A percentile compares a stretch with the other conserved stretches of the same genome.
Evolutionary conservation across 1,140 invertebrate species (phyloP).

Genomic region (Argopecten irradians): DNA sequence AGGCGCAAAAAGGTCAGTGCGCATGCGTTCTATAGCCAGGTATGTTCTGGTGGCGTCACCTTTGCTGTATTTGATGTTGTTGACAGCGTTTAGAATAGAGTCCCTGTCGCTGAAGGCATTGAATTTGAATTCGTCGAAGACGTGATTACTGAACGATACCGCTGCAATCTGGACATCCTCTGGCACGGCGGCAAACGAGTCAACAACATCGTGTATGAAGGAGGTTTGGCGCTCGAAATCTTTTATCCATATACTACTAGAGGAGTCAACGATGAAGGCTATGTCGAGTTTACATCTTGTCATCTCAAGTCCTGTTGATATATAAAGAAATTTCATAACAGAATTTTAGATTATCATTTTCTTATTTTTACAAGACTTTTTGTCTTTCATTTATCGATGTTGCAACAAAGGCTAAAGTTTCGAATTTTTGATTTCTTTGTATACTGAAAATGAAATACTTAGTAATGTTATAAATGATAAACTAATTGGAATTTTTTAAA

Average conservation of each 20-base stretch:
- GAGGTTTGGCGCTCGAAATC: constrained; percentile 62
- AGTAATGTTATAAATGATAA: too few species aligned
- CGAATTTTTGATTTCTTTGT: too few species aligned
- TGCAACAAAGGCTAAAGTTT: too few species aligned
- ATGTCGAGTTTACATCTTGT: constrained; percentile 52
- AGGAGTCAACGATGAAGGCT: constrained; percentile 68
- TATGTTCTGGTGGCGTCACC: constrained; percentile 58
- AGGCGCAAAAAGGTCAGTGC: constrained; percentile 46
- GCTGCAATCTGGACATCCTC: constrained; percentile 58
- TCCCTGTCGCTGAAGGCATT: constrained; percentile 49
- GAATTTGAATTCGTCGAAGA: constrained; percentile 58
- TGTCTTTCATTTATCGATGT: too few species aligned
- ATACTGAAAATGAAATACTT: too few species aligned
- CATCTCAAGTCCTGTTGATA: background rate
- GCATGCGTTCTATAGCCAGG: constrained; percentile 48
- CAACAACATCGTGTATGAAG: constrained; percentile 63
- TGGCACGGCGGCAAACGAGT: constrained; percentile 59
- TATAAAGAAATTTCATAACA: too few species aligned
- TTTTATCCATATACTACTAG: constrained; percentile 63
- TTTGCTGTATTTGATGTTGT: constrained; percentile 46
- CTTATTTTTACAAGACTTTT: too few species aligned
- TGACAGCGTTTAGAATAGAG: constrained; percentile 51
- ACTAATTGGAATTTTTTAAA: too few species aligned
- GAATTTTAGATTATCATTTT: too few species aligned
- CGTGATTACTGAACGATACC: constrained; percentile 56